phyloP scores from a whole-genome alignment of 1,140 invertebrate genomes.

The Zaprionus capensis region DNA sequence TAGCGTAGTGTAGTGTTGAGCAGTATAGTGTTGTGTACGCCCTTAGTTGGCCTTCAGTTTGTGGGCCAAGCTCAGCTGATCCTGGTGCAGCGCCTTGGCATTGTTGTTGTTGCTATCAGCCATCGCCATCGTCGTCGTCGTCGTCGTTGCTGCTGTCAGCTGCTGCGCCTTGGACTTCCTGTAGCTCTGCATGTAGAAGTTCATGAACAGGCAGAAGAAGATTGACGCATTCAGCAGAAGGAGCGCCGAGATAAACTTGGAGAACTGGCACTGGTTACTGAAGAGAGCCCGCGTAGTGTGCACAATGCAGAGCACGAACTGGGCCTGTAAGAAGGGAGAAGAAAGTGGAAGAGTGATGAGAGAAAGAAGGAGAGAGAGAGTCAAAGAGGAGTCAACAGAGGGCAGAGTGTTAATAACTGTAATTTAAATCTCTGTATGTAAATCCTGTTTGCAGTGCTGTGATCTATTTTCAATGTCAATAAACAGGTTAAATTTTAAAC shows the following conservation, averaged over 20 bases:
- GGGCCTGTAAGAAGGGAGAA: conserved; percentile 85
- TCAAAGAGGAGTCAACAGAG: too few species aligned
- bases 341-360: conserved; percentile 59
- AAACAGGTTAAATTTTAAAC: background rate
- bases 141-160: conserved; percentile 23
- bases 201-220: conserved; percentile 95
- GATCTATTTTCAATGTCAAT: background rate
- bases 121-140: conserved; percentile 22
- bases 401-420: background rate
- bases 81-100: conserved; percentile 27
- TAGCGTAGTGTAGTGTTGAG: background rate
- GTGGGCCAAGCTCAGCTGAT: conserved; percentile 27
- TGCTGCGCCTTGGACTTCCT: conserved; percentile 84
- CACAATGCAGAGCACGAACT: conserved; percentile 91
- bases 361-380: background rate
- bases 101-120: conserved; percentile 60
- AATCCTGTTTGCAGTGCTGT: too few species aligned
- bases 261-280: conserved; percentile 90
- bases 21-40: background rate
- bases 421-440: too few species aligned
- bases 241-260: conserved; percentile 90
- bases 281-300: conserved; percentile 91
- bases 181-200: conserved; percentile 96
- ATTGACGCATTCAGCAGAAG: conserved; percentile 94
- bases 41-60: conserved; percentile 68